These are phyloP conservation scores for Phasianus colchicus DNA, from an alignment of 2,113 vertebrate species.

Conservation along the genomic window DNA sequence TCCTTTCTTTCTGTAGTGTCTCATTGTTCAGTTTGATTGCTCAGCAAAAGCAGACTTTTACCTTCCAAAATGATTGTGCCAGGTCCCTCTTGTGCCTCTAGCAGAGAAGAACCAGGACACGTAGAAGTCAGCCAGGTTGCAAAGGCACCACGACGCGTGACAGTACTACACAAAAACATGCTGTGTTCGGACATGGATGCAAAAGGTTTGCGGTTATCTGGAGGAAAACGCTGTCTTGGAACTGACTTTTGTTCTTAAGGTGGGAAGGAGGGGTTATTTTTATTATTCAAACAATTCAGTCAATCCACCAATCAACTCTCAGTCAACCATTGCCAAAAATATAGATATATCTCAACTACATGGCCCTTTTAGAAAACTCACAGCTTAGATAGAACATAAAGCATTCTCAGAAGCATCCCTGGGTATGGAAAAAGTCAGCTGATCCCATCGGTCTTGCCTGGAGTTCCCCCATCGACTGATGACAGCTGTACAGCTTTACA, in stretches of 20 bases:
- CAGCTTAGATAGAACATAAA: constrained; percentile 47
- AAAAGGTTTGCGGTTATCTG: not conserved
- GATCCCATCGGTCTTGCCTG: not conserved
- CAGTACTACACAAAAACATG: not conserved
- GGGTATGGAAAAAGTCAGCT: not conserved
- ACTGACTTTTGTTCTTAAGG: not conserved
- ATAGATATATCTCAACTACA: constrained; percentile 25
- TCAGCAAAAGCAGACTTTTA: not conserved
- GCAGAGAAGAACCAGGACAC: not conserved
- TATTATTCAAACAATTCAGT: not conserved
- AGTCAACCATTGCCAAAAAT: constrained; percentile 32
- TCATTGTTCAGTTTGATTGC: not conserved
- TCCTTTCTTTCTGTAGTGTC: not conserved
- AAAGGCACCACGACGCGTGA: not conserved
- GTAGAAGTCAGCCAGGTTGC: not conserved
- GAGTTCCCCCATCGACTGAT: not conserved
- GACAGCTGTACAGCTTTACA: not conserved
- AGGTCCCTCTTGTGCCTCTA: not conserved
- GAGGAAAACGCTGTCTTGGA: not conserved
- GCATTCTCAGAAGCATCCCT: not conserved
- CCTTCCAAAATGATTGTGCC: not conserved
- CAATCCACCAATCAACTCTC: not conserved
- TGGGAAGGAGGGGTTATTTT: not conserved
- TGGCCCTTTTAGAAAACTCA: constrained; percentile 63
- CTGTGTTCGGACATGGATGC: not conserved